These are phyloP conservation scores for Tupaia chinensis DNA, from an alignment of 2,113 vertebrate genomes.

Conservation along the genomic window DNA sequence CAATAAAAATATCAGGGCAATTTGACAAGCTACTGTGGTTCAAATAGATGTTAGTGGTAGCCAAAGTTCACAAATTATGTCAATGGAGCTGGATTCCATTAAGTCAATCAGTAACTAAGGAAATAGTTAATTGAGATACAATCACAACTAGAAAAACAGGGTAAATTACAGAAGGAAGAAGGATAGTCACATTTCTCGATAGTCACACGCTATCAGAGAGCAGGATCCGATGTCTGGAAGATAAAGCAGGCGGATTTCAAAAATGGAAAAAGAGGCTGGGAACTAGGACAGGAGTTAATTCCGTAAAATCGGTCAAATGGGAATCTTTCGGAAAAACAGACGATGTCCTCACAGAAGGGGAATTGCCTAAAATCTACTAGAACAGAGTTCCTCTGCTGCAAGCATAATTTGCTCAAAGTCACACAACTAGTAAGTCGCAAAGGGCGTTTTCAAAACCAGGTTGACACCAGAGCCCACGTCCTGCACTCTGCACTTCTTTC, in stretches of 20 bases:
- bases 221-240: slow-evolving; percentile 74
- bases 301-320: slow-evolving; percentile 56
- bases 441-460: slow-evolving; percentile 10
- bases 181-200: slow-evolving; percentile 77
- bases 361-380: slow-evolving; percentile 48
- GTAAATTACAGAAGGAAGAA: slow-evolving; percentile 74
- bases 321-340: slow-evolving; percentile 69
- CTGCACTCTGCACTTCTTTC: background rate
- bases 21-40: slow-evolving; percentile 75
- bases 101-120: slow-evolving; percentile 84
- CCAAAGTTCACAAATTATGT: slow-evolving; percentile 82
- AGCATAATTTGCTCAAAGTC: slow-evolving; percentile 30
- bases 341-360: slow-evolving; percentile 22
- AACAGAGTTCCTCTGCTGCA: slow-evolving; percentile 26
- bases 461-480: background rate
- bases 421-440: slow-evolving; percentile 23
- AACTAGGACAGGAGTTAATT: slow-evolving; percentile 59
- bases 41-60: slow-evolving; percentile 73
- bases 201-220: slow-evolving; percentile 71
- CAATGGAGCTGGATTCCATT: slow-evolving; percentile 78
- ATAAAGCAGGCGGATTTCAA: slow-evolving; percentile 74
- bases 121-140: slow-evolving; percentile 82
- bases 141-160: slow-evolving; percentile 80
- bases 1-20: slow-evolving; percentile 72
- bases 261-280: slow-evolving; percentile 61